Base-by-base conservation (phyloP, 2,888 invertebrate genomes). In the Epinotia bilunana region DNA sequence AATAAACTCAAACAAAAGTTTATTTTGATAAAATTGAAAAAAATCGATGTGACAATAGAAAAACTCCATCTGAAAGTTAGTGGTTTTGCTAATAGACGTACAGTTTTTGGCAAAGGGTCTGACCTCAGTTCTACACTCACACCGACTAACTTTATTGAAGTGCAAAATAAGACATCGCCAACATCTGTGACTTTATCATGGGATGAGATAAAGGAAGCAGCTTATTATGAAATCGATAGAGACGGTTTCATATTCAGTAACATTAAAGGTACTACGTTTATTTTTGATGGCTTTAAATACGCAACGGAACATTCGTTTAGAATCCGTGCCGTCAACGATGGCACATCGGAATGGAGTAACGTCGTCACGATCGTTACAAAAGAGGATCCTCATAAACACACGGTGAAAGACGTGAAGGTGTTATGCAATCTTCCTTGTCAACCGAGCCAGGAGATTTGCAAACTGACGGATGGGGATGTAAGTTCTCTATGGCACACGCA, bases 341-440 rank as follows among this genome's bases (percentile, higher is more conserved):
- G 84, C 4, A 83, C 87, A n/a, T 92, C 93, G 0, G 82, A 87
- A 78, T 94, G 93, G 93, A 91, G 91, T 82, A 82, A 90, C 43
- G 78, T 74, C 61, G 78, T 91, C 20, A 76, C 81, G 16, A 83
- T 83, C 18, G 78, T 81, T 20, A 90, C 90, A 11, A 81, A 83
- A 70, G 83, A 83, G 33, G 83, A 90, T 74, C 89, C 89, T 23
- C 80, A 78, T 33, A 85, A 85, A 77, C 65, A 87, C 71, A 77
- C 81, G n/a, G 78, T 90, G 2, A 84, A 86, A 81, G 81, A 77
- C 23, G 84, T 88, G 0, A 84, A 82, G 72, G 89, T 87, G 3
- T 72, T 76, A 20, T 87, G 90, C 75, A 90, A 82, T 76, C 80
- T 87, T 53, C 83, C 86, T 1, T 86, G 88, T 74, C 83, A 90